Conservation (phyloP, 2,113 vertebrate genomes). For the Corythornis cristatus region DNA sequence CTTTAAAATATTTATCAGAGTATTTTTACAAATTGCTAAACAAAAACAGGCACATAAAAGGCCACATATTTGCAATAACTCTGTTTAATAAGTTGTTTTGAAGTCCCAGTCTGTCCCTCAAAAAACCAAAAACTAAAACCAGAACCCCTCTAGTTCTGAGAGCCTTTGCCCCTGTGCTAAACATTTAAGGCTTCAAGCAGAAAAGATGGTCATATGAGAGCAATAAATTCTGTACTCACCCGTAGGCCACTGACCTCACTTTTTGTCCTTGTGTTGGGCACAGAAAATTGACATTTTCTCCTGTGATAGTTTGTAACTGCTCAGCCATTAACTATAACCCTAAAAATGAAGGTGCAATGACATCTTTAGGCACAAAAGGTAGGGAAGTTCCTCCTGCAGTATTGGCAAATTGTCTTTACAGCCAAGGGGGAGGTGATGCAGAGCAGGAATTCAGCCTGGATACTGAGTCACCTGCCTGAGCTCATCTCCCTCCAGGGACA, state of each 20-base stretch:
- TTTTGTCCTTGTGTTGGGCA: background rate
- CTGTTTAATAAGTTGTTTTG: background rate
- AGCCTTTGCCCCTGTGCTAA: background rate
- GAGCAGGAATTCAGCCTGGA: background rate
- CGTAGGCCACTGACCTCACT: background rate
- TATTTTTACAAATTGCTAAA: slow-evolving; percentile 5
- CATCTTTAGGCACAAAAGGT: background rate
- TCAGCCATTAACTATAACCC: background rate
- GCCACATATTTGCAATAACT: background rate
- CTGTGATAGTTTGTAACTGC: background rate
- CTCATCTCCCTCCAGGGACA: background rate
- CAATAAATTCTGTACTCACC: background rate
- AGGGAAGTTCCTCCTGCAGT: background rate
- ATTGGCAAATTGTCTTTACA: background rate
- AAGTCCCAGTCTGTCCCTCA: background rate
- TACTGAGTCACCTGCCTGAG: background rate
- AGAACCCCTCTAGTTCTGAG: background rate
- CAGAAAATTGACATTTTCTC: background rate
- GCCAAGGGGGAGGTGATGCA: background rate
- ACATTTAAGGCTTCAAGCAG: background rate
- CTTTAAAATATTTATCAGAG: slow-evolving; percentile 1
- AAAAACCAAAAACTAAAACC: background rate
- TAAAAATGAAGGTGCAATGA: background rate
- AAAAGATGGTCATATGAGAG: background rate
- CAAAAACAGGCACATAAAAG: background rate